Conservation (phyloP, 2,113 vertebrate genomes). For the Pachycephala philippinensis region DNA sequence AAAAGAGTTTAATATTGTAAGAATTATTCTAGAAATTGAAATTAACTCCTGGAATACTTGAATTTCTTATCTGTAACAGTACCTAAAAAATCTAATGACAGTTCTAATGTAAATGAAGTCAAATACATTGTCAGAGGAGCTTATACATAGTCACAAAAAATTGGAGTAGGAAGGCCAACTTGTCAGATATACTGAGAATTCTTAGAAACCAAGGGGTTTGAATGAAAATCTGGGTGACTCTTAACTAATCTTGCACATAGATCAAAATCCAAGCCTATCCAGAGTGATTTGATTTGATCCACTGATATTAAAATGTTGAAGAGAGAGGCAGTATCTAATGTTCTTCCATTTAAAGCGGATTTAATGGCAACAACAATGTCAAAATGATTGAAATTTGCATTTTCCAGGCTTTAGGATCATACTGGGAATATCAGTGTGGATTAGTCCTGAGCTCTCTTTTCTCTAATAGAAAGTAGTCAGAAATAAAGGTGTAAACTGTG, state of each 20-base stretch:
- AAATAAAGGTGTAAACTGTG: not conserved
- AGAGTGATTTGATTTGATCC: slow-evolving; percentile 50
- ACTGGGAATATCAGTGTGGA: slow-evolving; percentile 12
- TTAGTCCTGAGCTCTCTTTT: not conserved
- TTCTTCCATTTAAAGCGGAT: slow-evolving; percentile 21
- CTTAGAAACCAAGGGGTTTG: not conserved
- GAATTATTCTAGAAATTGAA: slow-evolving; percentile 2
- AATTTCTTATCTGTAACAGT: not conserved
- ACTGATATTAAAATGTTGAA: slow-evolving; percentile 31
- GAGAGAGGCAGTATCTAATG: not conserved
- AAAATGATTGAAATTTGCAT: slow-evolving; percentile 38
- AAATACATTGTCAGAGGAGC: not conserved
- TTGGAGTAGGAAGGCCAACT: slow-evolving; percentile 25
- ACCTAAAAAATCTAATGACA: not conserved
- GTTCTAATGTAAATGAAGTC: slow-evolving; percentile 10
- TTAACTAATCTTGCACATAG: not conserved
- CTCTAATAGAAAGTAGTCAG: not conserved
- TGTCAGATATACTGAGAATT: slow-evolving; percentile 20
- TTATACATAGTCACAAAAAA: slow-evolving; percentile 46
- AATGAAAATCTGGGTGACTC: not conserved
- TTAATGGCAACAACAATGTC: slow-evolving; percentile 14
- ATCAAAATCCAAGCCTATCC: slow-evolving; percentile 36
- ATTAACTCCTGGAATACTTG: not conserved
- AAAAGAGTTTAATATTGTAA: not conserved
- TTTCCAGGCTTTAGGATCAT: slow-evolving; percentile 14